Evolutionary conservation across 1,140 invertebrate genomes (phyloP), one percentile per base, ranked within the genome.

Genomic region (Sinella curviseta): DNA sequence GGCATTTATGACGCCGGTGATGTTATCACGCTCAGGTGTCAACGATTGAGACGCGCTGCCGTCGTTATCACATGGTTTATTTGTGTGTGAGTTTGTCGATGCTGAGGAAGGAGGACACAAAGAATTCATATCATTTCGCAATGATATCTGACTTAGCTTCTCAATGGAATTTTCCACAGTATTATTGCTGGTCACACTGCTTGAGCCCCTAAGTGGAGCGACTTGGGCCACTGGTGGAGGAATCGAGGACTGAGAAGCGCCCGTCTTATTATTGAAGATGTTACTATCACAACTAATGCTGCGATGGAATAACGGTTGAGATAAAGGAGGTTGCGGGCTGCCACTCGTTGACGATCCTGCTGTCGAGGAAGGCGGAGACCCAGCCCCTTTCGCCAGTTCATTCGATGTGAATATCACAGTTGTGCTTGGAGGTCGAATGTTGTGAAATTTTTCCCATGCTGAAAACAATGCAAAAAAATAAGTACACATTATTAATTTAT

Each of bases 391-490:
- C 26, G 85, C 48, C n/a, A 85, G 83, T 78, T 86, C 85, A 39
- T 86, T 83, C 0, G 85, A 85, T 4, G 85, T 86, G 83, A 87
- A 87, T 65, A 86, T 85, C 54, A 87, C 85, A 24, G 86, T 87
- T 17, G 87, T 86, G 31, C 84, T 85, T 17, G 83, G 84, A 16
- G 85, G 33, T 17, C 86, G 77, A 74, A 86, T 86, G 65, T 86
- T 86, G 79, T 86, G 85, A 33, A 83, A 81, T 74, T 85, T 83
- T 74, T 86, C 86, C 86, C 86, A 86, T 24, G 83, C 85, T 84
- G 57, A 24, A 77, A 83, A 28, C 78, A 67, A 1, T n/a, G n/a
- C 48, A 39, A 78, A 80, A 14, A 74, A 74, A 34, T 8, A 74
- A 48, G 8, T 48, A 12, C 17, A 33, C 57, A 12, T 74, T 34